A percentile compares a stretch with the other conserved stretches of the same genome.
These are phyloP conservation scores for Chrysaora quinquecirrha DNA, from an alignment of 30 jellyfish, hydroid and myxozoan genomes.

Conservation along the genomic window DNA sequence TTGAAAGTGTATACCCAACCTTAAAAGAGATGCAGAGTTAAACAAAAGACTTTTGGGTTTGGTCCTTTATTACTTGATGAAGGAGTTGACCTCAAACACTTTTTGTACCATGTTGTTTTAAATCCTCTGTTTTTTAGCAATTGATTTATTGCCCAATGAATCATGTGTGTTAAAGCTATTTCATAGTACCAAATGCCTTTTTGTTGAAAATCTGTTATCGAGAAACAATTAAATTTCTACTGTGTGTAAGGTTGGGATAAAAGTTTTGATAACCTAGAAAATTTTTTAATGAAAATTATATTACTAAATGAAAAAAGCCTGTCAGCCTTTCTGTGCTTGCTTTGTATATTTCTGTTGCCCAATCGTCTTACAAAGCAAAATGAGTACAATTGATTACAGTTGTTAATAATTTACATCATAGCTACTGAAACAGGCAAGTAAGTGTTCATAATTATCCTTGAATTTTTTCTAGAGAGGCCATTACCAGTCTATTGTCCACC, in stretches of 20 bases:
- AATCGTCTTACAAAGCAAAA: background rate
- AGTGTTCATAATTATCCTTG: background rate
- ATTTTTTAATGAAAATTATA: background rate
- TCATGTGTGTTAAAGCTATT: background rate
- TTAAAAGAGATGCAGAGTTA: no score
- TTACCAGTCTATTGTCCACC: conserved; percentile 20
- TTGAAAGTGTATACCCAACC: no score
- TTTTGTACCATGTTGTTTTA: background rate
- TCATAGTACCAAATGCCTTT: background rate
- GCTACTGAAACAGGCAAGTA: background rate
- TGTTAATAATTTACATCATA: background rate
- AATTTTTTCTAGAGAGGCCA: conserved; percentile 16
- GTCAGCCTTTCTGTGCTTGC: background rate
- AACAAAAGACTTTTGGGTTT: no score
- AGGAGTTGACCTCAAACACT: background rate
- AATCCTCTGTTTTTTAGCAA: background rate
- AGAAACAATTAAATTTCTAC: background rate
- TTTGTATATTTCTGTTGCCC: background rate
- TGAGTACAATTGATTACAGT: background rate
- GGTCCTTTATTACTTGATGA: no score
- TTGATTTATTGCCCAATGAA: background rate
- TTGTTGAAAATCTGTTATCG: background rate
- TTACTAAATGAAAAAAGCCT: background rate
- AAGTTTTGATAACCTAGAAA: background rate
- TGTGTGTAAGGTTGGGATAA: background rate